Evolutionary conservation across 2,113 vertebrate genomes (phyloP), one percentile per base, ranked within the genome.

Genomic region (Alces alces): DNA sequence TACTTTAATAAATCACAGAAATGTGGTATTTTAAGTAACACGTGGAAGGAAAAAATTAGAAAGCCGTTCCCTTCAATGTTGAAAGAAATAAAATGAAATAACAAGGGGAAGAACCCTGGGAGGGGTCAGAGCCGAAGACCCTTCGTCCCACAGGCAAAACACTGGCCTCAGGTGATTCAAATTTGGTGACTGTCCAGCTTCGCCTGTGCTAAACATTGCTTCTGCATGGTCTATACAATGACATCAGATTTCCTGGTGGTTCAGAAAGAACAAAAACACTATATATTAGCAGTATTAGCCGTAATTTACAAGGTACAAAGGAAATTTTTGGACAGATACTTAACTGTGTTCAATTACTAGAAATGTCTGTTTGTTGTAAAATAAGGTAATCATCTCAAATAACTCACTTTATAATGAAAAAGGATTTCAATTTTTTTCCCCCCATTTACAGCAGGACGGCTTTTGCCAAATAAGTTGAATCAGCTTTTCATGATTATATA

Each of bases 321-420:
- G 60, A 97, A 60, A 79, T 17, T 61, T 95, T 86, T 43, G 90
- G 95, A 60, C 54, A 92, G 82, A 87, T 85, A 85, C 66, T 93
- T 95, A 64, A 93, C 55, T 89, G 79, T 80, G 89, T 54, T 85
- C 73, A 80, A 50, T 96, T 80, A 95, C 58, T 36, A 66, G 84
- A 92, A 96, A 66, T 4, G 54, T 97, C 89, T 97, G 88, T 86
- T 85, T 92, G 30, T 84, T 86, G 50, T 96, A 93, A 96, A 96
- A 66, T 45, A 89, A 86, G 47, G 52, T 54, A 57, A 80, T 90
- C 47, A 60, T 83, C 92, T 93, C 57, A 61, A 93, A 83, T 52
- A 95, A 95, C 27, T 91, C 66, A 9, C 73, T 96, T 57, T 64
- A 43, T 96, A 95, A 96, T 58, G 84, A 91, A 78, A 86, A 93